These are phyloP conservation scores for Pithys albifrons DNA, from an alignment of 2,113 vertebrate genomes.

Conservation along the genomic window DNA sequence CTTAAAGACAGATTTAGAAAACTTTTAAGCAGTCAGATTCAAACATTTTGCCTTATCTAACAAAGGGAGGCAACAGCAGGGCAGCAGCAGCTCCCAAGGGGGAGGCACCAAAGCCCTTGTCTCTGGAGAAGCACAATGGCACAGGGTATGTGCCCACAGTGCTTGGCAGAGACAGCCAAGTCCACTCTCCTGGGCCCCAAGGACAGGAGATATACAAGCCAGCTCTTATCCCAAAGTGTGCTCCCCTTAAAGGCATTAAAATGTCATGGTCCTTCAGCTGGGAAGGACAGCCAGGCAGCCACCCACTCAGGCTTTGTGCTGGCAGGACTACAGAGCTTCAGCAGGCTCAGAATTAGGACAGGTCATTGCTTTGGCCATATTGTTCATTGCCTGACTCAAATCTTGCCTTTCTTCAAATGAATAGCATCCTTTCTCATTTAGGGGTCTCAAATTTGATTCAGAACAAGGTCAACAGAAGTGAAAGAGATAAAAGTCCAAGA, in stretches of 20 bases:
- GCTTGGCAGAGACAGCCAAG: not conserved
- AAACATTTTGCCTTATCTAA: not conserved
- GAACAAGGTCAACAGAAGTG: not conserved
- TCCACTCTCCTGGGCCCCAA: not conserved
- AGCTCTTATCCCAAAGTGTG: not conserved
- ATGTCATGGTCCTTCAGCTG: not conserved
- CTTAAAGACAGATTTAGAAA: slow-evolving; percentile 10
- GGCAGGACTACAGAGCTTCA: not conserved
- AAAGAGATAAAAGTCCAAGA: not conserved
- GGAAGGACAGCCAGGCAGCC: not conserved
- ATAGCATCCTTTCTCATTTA: not conserved
- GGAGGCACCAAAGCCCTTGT: not conserved
- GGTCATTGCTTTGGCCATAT: not conserved
- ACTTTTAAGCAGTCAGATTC: slow-evolving; percentile 10
- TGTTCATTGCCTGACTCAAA: not conserved
- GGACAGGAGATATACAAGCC: not conserved
- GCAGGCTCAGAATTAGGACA: not conserved
- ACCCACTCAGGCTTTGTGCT: not conserved
- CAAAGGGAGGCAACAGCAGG: not conserved
- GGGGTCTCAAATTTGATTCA: not conserved
- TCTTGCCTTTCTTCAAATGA: not conserved
- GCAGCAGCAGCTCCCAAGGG: not conserved
- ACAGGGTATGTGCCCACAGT: not conserved
- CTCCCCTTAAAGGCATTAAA: not conserved
- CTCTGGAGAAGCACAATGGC: not conserved